Conservation (phyloP, 2,113 vertebrate genomes). For the Sylvia atricapilla region DNA sequence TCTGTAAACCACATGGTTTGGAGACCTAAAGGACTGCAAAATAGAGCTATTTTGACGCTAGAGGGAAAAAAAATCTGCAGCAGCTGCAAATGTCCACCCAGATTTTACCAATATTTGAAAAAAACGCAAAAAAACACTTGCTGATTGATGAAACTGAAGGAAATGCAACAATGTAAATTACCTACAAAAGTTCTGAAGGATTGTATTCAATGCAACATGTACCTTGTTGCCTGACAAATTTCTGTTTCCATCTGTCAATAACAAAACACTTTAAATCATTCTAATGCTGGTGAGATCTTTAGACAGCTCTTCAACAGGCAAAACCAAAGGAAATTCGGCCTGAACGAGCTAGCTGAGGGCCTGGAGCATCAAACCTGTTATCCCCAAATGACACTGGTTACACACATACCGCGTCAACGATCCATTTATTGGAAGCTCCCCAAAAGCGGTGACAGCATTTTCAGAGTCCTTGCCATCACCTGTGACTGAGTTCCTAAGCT, state of each 20-base stretch:
- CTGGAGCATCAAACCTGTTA: background rate
- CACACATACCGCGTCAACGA: accelerated
- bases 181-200: background rate
- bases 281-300: background rate
- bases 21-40: background rate
- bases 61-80: background rate
- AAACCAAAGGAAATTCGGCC: background rate
- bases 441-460: background rate
- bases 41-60: background rate
- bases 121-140: background rate
- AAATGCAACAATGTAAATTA: background rate
- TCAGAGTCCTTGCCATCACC: background rate
- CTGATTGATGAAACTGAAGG: background rate
- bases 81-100: background rate
- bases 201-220: accelerated
- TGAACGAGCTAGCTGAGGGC: background rate
- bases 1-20: background rate
- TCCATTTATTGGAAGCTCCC: background rate
- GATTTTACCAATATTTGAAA: background rate
- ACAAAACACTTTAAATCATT: background rate
- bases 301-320: background rate
- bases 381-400: background rate
- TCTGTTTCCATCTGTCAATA: background rate
- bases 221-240: background rate
- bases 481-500: background rate